Conservation (phyloP, 2,113 vertebrate species). For the Melanerpes formicivorus region DNA sequence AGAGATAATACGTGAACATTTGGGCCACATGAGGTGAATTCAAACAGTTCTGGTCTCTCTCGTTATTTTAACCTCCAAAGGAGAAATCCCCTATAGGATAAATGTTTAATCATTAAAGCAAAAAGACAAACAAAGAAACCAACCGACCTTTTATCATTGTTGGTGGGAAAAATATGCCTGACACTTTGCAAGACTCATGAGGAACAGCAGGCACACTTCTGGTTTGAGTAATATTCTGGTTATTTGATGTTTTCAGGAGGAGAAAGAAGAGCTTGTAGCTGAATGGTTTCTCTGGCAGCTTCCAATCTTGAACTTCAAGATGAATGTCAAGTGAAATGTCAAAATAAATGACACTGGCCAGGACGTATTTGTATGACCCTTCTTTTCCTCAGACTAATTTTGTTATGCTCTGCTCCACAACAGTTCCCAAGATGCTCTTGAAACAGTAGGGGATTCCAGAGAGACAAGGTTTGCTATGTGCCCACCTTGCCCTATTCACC, state of each 20-base stretch:
- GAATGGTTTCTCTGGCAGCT: constrained; percentile 16
- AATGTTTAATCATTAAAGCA: neutral
- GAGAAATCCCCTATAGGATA: constrained; percentile 1
- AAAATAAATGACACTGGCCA: neutral
- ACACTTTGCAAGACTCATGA: neutral
- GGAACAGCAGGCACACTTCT: neutral
- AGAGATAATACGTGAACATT: neutral
- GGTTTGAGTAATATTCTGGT: neutral
- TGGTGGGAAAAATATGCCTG: neutral
- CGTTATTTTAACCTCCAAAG: constrained; percentile 11
- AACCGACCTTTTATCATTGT: neutral
- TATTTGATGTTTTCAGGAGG: neutral
- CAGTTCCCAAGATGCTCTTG: neutral
- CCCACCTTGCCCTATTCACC: constrained; percentile 22
- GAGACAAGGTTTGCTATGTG: neutral
- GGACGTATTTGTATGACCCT: neutral
- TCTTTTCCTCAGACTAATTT: constrained; percentile 8
- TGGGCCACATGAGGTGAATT: neutral
- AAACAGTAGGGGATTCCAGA: neutral
- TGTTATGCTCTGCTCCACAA: neutral
- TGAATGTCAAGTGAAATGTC: neutral
- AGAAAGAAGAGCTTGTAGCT: neutral
- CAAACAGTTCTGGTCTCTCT: neutral
- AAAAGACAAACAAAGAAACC: neutral
- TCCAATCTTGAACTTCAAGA: constrained; percentile 14